Percentiles rank a stretch among this genome's conserved stretches.
phyloP scores from a whole-genome alignment of 2,888 invertebrate species.

The Drosophila barbarae region DNA sequence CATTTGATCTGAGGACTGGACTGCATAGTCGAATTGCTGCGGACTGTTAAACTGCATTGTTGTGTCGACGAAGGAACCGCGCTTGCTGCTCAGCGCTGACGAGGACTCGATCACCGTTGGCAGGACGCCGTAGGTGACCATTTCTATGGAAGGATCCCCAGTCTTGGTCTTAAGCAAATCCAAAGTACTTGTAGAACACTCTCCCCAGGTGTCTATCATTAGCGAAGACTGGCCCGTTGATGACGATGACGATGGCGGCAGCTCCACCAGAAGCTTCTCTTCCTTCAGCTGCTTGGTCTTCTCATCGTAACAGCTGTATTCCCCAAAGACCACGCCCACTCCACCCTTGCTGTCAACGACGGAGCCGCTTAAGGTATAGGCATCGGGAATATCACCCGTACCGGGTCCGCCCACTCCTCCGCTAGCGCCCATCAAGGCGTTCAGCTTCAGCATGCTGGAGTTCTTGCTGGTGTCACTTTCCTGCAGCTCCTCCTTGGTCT shows the following conservation, averaged over 20 bases:
- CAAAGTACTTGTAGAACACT: constrained; percentile 73
- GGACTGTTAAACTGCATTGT: constrained; percentile 46
- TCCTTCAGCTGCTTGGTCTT: constrained; percentile 80
- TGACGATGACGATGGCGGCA: constrained; percentile 80
- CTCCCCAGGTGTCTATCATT: constrained; percentile 65
- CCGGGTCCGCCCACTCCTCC: constrained; percentile 44
- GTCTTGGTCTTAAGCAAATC: constrained; percentile 76
- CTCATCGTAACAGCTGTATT: constrained; percentile 85
- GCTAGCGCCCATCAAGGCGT: constrained; percentile 60
- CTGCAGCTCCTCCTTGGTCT: constrained; percentile 88
- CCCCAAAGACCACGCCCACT: constrained; percentile 80
- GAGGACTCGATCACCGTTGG: constrained; percentile 57
- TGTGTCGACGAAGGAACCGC: constrained; percentile 69
- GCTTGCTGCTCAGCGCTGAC: constrained; percentile 61
- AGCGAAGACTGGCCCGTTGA: constrained; percentile 56
- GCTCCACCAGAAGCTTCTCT: constrained; percentile 83
- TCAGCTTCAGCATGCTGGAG: constrained; percentile 75
- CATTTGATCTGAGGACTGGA: constrained; percentile 75
- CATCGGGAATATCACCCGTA: constrained; percentile 40
- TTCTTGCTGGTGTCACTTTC: constrained; percentile 80
- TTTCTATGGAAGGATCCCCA: constrained; percentile 55
- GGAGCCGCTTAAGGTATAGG: constrained; percentile 60
- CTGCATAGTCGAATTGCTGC: constrained; percentile 74
- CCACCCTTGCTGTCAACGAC: constrained; percentile 63
- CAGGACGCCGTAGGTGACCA: constrained; percentile 66